These are phyloP conservation scores for Nibea coibor DNA, from an alignment of 2,113 vertebrate species.

Conservation along the genomic window DNA sequence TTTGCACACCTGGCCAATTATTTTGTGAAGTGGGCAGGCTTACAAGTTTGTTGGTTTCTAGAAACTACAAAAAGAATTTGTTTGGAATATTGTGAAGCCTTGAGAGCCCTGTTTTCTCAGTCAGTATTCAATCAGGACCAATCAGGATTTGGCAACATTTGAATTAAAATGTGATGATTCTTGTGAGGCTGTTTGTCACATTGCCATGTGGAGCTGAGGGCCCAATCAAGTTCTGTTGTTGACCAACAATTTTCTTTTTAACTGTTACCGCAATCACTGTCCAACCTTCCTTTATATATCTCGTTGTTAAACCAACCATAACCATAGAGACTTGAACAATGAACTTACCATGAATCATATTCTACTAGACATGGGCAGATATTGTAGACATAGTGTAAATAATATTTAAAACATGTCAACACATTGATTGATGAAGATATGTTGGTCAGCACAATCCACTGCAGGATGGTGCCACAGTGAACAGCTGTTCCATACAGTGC, in stretches of 20 bases:
- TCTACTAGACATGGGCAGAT: neutral
- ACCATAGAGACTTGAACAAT: neutral
- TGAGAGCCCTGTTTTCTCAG: too few species aligned
- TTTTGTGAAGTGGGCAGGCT: too few species aligned
- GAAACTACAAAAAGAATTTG: too few species aligned
- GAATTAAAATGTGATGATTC: too few species aligned
- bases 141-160: too few species aligned
- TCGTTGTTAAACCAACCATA: too few species aligned
- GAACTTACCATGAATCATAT: neutral
- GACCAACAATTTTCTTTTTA: neutral
- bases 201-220: neutral
- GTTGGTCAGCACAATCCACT: neutral
- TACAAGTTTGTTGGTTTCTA: too few species aligned
- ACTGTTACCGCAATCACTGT: too few species aligned
- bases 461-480: neutral
- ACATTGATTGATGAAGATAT: neutral
- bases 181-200: neutral
- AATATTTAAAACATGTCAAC: neutral
- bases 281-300: too few species aligned
- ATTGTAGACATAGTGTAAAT: neutral
- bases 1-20: too few species aligned
- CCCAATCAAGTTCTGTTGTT: neutral
- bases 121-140: too few species aligned
- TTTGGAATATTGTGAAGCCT: too few species aligned
- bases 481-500: neutral